Evolutionary conservation across 2,113 vertebrate species (phyloP).

Genomic region (Elgaria multicarinata): DNA sequence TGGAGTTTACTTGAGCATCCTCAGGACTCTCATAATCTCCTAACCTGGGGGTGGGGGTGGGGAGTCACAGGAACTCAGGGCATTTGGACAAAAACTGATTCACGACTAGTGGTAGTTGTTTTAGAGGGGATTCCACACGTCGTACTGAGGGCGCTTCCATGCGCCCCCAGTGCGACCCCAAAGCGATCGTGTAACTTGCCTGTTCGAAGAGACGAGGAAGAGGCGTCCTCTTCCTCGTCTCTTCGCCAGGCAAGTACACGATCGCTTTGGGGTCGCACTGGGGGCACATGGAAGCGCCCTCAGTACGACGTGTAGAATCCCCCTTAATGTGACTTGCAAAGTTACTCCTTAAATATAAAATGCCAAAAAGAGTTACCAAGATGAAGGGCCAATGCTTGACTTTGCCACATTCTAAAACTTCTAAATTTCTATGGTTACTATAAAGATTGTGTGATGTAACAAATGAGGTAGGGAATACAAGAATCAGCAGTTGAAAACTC

Average conservation of each 20-base stretch:
- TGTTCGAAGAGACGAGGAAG: too few relatives aligned
- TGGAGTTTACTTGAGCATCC: not conserved
- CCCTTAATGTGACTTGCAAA: not conserved
- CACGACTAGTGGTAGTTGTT: not conserved
- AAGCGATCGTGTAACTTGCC: too few relatives aligned
- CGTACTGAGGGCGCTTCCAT: too few relatives aligned
- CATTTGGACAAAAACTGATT: not conserved
- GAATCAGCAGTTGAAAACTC: not conserved
- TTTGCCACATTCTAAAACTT: slow-evolving; percentile 10
- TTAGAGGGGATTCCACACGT: too few relatives aligned
- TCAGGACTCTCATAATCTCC: not conserved
- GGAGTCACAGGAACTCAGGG: too few relatives aligned
- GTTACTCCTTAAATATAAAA: not conserved
- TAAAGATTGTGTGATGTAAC: not conserved
- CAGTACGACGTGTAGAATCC: too few relatives aligned
- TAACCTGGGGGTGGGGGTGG: too few relatives aligned
- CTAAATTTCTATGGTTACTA: not conserved
- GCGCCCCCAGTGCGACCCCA: too few relatives aligned
- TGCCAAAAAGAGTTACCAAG: not conserved
- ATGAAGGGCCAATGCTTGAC: not conserved
- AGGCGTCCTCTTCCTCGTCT: too few relatives aligned
- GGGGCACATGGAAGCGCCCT: too few relatives aligned
- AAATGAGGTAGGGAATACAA: not conserved
- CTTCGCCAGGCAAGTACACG: too few relatives aligned
- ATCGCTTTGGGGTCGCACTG: too few relatives aligned